Conservation (phyloP, 1,140 invertebrate genomes). For the Drosophila nannoptera region DNA sequence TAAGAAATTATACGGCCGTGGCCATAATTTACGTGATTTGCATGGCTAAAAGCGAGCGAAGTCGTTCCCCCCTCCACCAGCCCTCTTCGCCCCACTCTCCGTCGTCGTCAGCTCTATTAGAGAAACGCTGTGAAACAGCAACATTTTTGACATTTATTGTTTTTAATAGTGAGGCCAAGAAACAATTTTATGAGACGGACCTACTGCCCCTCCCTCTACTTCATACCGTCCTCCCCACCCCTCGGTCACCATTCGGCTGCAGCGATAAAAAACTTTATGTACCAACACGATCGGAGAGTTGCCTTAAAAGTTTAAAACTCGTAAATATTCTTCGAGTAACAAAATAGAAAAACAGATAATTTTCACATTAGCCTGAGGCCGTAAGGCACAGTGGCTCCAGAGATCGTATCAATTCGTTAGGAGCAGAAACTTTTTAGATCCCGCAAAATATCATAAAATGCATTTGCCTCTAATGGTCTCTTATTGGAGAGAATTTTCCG, state of each 20-base stretch:
- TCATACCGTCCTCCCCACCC: too few relatives aligned
- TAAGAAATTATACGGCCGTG: conserved; percentile 72
- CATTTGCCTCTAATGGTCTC: too few relatives aligned
- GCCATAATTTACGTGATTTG: conserved; percentile 77
- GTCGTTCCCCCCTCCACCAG: not conserved
- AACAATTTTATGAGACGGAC: conserved; percentile 53
- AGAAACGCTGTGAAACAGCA: conserved; percentile 17
- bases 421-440: too few relatives aligned
- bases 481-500: too few relatives aligned
- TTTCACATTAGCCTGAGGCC: conserved; percentile 53
- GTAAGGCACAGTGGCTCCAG: not conserved
- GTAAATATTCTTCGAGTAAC: conserved; percentile 33
- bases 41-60: conserved; percentile 38
- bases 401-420: too few relatives aligned
- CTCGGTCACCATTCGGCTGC: not conserved
- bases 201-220: conserved; percentile 16
- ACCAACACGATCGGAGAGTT: conserved; percentile 30
- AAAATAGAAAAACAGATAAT: conserved; percentile 34
- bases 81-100: conserved; percentile 7
- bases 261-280: conserved; percentile 67
- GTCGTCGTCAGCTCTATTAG: conserved; percentile 9
- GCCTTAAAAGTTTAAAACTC: conserved; percentile 24
- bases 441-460: too few relatives aligned
- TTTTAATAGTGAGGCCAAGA: conserved; percentile 61
- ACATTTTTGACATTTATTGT: conserved; percentile 73